Evolutionary conservation across 2,888 invertebrate species (phyloP), one percentile per base, ranked within the genome.

Genomic region (Biston betularia): DNA sequence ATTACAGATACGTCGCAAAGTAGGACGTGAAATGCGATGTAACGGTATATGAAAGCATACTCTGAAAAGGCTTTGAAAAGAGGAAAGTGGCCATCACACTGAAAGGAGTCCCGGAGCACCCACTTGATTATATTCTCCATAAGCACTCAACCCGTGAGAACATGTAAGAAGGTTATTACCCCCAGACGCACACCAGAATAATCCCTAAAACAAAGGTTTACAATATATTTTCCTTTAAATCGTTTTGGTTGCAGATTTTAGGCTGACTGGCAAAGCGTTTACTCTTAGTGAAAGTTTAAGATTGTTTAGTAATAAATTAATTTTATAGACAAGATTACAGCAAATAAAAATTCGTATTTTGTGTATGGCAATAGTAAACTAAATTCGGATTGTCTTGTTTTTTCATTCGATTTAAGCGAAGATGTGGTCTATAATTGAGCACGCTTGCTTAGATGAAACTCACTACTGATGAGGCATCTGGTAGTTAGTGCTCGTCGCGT

Each of bases 111-210:
- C 72, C 76, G 56, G 75, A 76, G 75, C 74, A 76, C 73, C 76
- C 78, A 78, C 85, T 86, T 84, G 83, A 85, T 86, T 86, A 83
- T 82, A 79, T 80, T 75, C 75, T 46, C 75, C 73, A 77, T 78
- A 77, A 82, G 75, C 75, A 79, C 75, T 74, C 75, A 63, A 74
- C 68, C 75, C 75, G 66, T 59, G 68, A 68, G 65, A 66, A 64
- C 72, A 24, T 24, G 62, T 44, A 55, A 57, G 63, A 65, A 48
- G 53, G 52, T 67, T 66, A 61, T 57, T 61, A 46, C 52, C 34
- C n/a, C n/a, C 42, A 24, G 10, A 24, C 35, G 38, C 65, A 74
- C 68, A 55, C 75, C 53, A 78, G 80, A 79, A 75, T 74, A 75
- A 69, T 65, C 50, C 73, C 63, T 79, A 79, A 57, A 34, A 12